Evolutionary conservation across 2,797 vertebrate species (phyloP).

Genomic region (Manis pentadactyla): DNA sequence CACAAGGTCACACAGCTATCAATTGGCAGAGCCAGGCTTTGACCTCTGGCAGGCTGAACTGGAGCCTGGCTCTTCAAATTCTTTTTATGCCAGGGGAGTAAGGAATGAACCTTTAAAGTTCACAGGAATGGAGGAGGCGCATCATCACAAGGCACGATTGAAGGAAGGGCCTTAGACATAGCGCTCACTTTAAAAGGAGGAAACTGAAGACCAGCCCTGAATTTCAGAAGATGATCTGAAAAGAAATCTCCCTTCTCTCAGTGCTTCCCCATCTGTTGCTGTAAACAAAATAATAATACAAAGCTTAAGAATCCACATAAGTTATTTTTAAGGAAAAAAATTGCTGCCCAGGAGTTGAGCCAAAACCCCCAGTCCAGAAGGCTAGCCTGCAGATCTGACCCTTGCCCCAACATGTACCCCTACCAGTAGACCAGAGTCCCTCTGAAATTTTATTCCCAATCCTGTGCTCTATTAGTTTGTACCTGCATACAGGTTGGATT

Average conservation of each 20-base stretch:
- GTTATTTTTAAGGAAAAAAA: neutral
- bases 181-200: neutral
- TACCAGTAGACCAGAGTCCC: neutral
- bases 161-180: neutral
- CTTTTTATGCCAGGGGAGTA: neutral
- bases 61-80: neutral
- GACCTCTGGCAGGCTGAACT: neutral
- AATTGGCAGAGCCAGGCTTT: neutral
- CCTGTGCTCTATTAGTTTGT: neutral
- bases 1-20: neutral
- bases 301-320: neutral
- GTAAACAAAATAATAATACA: neutral
- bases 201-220: neutral
- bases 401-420: too few species aligned
- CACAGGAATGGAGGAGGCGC: neutral
- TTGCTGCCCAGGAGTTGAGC: neutral
- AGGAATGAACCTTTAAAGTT: neutral
- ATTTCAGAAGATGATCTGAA: neutral
- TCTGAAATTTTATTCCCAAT: fast-evolving
- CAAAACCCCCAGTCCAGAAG: neutral
- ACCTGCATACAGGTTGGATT: neutral
- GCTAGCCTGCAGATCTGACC: fast-evolving
- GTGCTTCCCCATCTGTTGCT: neutral
- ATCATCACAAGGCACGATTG: neutral
- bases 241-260: neutral